Conservation (phyloP, 2,797 vertebrate genomes). For the Scleropages formosus region DNA sequence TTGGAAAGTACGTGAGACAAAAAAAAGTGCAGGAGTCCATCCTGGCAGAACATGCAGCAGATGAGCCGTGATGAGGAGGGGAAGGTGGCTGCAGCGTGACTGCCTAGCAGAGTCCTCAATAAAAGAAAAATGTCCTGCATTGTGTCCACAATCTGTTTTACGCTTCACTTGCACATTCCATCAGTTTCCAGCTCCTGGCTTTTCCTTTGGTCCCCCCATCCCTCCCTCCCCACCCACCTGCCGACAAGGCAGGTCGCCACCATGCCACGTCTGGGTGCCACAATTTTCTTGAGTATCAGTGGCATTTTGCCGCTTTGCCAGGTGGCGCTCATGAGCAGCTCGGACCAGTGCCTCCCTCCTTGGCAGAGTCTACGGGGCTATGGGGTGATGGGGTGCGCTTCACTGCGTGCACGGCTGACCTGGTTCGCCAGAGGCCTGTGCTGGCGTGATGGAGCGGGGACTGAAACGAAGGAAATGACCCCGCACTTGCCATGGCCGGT, state of each 20-base stretch:
- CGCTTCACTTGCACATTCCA: conserved; percentile 63
- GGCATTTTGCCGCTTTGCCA: neutral
- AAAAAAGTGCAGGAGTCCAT: too few relatives aligned
- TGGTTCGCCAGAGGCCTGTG: neutral
- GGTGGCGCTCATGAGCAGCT: neutral
- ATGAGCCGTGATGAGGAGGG: conserved; percentile 54
- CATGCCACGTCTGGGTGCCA: neutral
- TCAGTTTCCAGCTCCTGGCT: conserved; percentile 61
- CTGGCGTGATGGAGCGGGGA: neutral
- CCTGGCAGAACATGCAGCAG: conserved; percentile 18
- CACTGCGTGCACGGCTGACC: neutral
- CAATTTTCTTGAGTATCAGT: conserved; percentile 12
- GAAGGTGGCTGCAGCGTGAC: conserved; percentile 56
- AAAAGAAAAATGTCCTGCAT: conserved; percentile 66
- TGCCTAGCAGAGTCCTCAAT: conserved; percentile 64
- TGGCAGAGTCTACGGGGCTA: neutral
- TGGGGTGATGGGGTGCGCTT: neutral
- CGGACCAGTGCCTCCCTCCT: neutral
- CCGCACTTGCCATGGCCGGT: too few relatives aligned
- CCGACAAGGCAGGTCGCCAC: neutral
- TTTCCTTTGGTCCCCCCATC: too few relatives aligned
- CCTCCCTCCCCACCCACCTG: too few relatives aligned
- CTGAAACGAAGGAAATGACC: too few relatives aligned
- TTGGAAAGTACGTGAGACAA: too few relatives aligned
- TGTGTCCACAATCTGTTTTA: conserved; percentile 65